These are phyloP conservation scores for Eudasyphora cyanicolor DNA, from an alignment of 2,888 invertebrate species.

Conservation along the genomic window DNA sequence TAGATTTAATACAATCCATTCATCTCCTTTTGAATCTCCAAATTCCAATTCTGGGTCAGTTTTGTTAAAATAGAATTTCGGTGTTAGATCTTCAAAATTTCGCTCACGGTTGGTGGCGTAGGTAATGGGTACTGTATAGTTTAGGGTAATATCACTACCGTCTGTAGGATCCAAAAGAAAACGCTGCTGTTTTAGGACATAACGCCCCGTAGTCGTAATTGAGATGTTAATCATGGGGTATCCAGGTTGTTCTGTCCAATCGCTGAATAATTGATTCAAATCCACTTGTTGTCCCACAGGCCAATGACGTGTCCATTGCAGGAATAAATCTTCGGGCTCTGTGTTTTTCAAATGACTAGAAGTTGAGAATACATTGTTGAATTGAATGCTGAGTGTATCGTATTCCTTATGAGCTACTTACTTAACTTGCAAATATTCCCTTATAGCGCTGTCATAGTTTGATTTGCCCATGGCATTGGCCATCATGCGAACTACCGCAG, in stretches of 20 bases:
- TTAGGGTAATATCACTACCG: conserved; percentile 67
- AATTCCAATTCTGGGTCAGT: conserved; percentile 24
- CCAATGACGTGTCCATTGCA: conserved; percentile 77
- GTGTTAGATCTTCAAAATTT: conserved; percentile 70
- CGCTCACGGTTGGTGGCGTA: conserved; percentile 70
- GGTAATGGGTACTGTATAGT: conserved; percentile 75
- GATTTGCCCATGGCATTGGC: conserved; percentile 82
- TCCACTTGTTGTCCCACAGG: conserved; percentile 74
- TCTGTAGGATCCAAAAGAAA: conserved; percentile 69
- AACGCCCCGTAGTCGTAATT: conserved; percentile 25
- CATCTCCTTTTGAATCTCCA: conserved; percentile 54
- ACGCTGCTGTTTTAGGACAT: conserved; percentile 69
- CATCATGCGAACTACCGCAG: conserved; percentile 85
- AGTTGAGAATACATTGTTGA: no score
- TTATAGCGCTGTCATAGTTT: conserved; percentile 82
- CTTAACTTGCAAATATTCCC: conserved; percentile 81
- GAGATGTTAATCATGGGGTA: conserved; percentile 84
- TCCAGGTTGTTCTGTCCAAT: conserved; percentile 85
- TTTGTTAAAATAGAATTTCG: conserved; percentile 69
- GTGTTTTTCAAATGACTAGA: conserved; percentile 77
- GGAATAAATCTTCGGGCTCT: conserved; percentile 81
- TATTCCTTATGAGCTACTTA: conserved; percentile 72
- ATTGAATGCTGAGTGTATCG: neutral
- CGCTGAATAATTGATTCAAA: conserved; percentile 76
- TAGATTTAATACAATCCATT: conserved; percentile 76